Evolutionary conservation across 2,888 invertebrate genomes (phyloP).

Genomic region (Dioctria linearis): DNA sequence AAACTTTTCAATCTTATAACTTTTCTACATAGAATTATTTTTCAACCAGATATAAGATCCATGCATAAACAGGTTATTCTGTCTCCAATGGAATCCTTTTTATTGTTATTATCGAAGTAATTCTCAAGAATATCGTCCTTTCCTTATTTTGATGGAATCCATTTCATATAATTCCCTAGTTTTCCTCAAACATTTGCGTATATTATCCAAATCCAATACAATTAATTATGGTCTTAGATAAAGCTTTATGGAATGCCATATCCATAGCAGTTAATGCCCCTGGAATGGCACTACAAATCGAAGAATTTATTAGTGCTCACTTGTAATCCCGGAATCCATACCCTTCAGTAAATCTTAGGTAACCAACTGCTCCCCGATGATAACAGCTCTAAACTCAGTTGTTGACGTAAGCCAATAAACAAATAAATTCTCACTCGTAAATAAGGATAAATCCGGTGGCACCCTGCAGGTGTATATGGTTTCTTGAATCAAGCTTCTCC

Average conservation of each 20-base stretch:
- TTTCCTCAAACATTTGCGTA: slow-evolving; percentile 1
- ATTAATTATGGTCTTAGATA: slow-evolving; percentile 53
- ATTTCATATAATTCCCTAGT: too few species aligned
- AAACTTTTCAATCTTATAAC: too few species aligned
- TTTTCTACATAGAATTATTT: too few species aligned
- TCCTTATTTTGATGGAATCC: too few species aligned
- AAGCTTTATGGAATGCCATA: slow-evolving; percentile 19
- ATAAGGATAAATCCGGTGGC: slow-evolving; percentile 51
- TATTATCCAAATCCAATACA: slow-evolving; percentile 47
- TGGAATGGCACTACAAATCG: slow-evolving; percentile 43
- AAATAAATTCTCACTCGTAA: slow-evolving; percentile 55
- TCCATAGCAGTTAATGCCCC: slow-evolving; percentile 37
- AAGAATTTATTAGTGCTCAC: slow-evolving; percentile 49
- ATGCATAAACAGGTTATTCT: too few species aligned
- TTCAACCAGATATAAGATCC: too few species aligned
- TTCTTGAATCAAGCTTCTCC: neutral
- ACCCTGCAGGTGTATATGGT: neutral
- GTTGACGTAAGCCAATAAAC: slow-evolving; percentile 54
- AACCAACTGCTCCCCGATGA: slow-evolving; percentile 46
- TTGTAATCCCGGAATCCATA: slow-evolving; percentile 42
- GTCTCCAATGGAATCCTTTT: too few species aligned
- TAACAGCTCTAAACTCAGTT: slow-evolving; percentile 48
- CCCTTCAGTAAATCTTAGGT: slow-evolving; percentile 6
- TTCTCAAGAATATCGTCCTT: too few species aligned
- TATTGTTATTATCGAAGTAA: too few species aligned